phyloP scores from a whole-genome alignment of 2,797 vertebrate genomes.

The Serranus cabrilla region DNA sequence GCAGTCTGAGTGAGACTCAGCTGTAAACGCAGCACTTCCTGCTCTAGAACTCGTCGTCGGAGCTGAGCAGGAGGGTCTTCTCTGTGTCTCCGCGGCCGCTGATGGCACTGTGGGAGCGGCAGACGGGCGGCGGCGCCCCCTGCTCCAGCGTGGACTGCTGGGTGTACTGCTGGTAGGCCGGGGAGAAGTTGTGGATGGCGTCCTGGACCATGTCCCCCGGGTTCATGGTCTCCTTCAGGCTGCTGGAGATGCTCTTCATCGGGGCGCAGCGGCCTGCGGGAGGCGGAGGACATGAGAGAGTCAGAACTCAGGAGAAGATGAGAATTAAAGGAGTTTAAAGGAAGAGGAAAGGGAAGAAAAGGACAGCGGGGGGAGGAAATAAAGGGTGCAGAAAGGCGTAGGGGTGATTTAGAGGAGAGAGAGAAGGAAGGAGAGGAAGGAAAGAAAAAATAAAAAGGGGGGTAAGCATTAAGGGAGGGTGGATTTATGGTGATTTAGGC shows the following conservation, averaged over 20 bases:
- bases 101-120: slow-evolving; percentile 83
- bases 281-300: neutral
- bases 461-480: neutral
- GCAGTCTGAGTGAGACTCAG: slow-evolving; percentile 21
- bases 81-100: slow-evolving; percentile 88
- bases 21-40: fast-evolving
- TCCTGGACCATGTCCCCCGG: slow-evolving; percentile 98
- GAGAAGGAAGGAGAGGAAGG: neutral
- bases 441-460: neutral
- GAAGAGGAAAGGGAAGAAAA: neutral
- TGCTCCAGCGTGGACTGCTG: slow-evolving; percentile 96
- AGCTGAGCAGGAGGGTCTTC: slow-evolving; percentile 97
- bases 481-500: slow-evolving; percentile 32
- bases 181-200: slow-evolving; percentile 99
- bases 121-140: slow-evolving; percentile 81
- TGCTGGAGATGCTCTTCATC: slow-evolving; percentile 99
- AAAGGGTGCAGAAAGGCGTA: neutral
- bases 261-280: slow-evolving; percentile 92
- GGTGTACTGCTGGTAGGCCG: slow-evolving; percentile 99
- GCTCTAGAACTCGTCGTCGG: slow-evolving; percentile 94
- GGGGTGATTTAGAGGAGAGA: neutral
- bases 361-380: neutral
- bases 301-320: neutral
- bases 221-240: slow-evolving; percentile 99
- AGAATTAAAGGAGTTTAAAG: neutral